These are phyloP conservation scores for Gavialis gangeticus DNA, from an alignment of 2,113 vertebrate species.

Conservation along the genomic window DNA sequence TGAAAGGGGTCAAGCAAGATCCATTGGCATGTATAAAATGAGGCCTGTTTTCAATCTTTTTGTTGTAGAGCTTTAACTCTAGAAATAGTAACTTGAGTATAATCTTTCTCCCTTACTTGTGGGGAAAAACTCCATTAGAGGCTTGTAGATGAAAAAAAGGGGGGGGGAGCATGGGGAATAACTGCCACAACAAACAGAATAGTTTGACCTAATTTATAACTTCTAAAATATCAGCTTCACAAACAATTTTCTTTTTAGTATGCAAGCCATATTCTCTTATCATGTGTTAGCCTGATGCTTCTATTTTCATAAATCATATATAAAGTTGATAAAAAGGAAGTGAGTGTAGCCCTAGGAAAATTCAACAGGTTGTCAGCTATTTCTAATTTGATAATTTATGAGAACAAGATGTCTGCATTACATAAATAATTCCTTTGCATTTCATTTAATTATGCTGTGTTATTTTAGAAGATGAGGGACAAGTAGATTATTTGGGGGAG, in stretches of 20 bases:
- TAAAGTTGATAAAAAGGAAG: constrained; percentile 73
- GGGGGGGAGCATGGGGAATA: background rate
- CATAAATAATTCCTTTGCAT: constrained; percentile 78
- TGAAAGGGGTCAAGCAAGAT: background rate
- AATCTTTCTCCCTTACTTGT: background rate
- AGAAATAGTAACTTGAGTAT: background rate
- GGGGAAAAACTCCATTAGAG: background rate
- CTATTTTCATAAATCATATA: constrained; percentile 76
- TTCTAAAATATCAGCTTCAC: constrained; percentile 33
- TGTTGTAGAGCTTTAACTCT: background rate
- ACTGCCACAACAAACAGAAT: background rate
- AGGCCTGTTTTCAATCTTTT: rapidly evolving
- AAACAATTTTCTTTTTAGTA: constrained; percentile 38
- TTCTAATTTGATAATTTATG: constrained; percentile 77
- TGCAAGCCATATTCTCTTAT: constrained; percentile 59
- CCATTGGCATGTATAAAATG: background rate
- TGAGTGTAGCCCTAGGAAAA: constrained; percentile 69
- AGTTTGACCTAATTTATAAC: constrained; percentile 26
- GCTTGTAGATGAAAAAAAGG: background rate
- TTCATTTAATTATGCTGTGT: constrained; percentile 68
- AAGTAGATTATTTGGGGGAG: constrained; percentile 44
- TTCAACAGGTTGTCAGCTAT: constrained; percentile 64
- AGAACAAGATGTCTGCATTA: constrained; percentile 75
- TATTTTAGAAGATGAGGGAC: constrained; percentile 65
- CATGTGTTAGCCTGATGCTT: constrained; percentile 59